Evolutionary conservation across 2,888 invertebrate genomes (phyloP), one percentile per base, ranked within the genome.

Genomic region (Zelleria hepariella): DNA sequence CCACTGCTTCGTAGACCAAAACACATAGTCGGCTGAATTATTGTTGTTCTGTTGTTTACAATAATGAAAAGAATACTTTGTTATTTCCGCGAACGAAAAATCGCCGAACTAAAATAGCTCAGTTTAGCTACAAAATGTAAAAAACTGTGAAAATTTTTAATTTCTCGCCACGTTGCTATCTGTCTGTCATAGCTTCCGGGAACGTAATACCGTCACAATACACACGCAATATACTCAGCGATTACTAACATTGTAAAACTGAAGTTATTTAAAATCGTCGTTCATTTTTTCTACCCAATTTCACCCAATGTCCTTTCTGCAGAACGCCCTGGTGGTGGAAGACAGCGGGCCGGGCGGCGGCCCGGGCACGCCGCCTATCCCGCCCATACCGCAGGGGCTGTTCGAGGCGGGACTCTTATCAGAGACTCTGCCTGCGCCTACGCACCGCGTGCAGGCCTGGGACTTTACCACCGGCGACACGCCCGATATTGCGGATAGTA

Each of bases 361-460:
- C 3, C 23, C 21, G 23, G 52, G 64, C 80, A 15, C 15, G 32
- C 32, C 32, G 32, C 32, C 32, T 10, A 42, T 42, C 15, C 32
- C 32, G 6, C 32, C 32, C 15, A 42, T 42, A 10, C 32, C 32
- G 32, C 32, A 10, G 32, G 32, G 80, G 55, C 73, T 80, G 64
- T 74, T 79, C 60, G 90, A 81, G 71, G 80, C 86, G 18, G 80
- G 84, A 59, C 78, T 90, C 66, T 80, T 87, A 62, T 86, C 90
- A 7, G 89, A 89, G 63, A 84, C 91, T 4, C 86, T 92, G 54
- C 90, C 92, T 27, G 91, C 92, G 54, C 92, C 93, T 52, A 93
- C 93, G 67, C 94, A 95, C 80, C 89, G 96, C 64, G 94, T 96
- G 67, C 96, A 96, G 82, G 93, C 92, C 52, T 96, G 96, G 96